Evolutionary conservation across 1,140 invertebrate genomes (phyloP).

Genomic region (Musca domestica): DNA sequence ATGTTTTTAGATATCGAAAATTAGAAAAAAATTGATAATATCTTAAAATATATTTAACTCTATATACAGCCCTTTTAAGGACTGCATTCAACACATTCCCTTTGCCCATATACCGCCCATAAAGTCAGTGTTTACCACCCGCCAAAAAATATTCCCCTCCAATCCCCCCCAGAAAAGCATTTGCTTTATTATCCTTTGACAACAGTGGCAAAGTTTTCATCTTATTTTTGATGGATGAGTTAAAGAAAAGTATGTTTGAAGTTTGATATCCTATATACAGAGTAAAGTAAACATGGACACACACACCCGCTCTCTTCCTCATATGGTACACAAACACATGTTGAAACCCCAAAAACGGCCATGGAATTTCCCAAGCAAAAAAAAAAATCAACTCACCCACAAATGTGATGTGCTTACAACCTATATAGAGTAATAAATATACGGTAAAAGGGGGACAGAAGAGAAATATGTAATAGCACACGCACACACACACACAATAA

Average conservation of each 20-base stretch:
- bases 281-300: neutral
- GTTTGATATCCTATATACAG: neutral
- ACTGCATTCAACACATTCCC: no score
- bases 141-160: neutral
- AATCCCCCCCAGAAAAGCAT: no score
- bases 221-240: slow-evolving; percentile 13
- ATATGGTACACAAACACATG: neutral
- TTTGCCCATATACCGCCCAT: neutral
- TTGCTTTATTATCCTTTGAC: slow-evolving; percentile 18
- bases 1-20: no score
- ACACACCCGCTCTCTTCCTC: neutral
- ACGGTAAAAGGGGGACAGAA: no score
- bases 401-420: neutral
- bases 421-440: neutral
- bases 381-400: neutral
- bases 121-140: neutral
- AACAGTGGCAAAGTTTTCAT: slow-evolving; percentile 2
- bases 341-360: neutral
- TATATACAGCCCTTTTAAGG: no score
- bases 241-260: neutral
- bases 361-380: neutral
- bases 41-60: no score
- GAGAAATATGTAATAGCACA: no score
- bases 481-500: neutral
- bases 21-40: no score